These are phyloP conservation scores for Euplagia quadripunctaria DNA, from an alignment of 2,888 invertebrate genomes.

Conservation along the genomic window DNA sequence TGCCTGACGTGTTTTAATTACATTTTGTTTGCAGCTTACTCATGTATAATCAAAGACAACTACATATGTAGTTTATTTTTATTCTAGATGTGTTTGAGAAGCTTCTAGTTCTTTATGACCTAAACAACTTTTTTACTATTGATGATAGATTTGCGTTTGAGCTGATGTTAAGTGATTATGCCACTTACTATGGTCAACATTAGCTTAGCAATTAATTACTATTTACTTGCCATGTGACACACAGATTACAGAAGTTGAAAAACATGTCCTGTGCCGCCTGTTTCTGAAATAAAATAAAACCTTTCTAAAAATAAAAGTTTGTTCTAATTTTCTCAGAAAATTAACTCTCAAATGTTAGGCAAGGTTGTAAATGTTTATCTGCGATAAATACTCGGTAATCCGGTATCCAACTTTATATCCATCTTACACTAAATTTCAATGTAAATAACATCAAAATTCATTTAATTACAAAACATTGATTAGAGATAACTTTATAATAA, in stretches of 20 bases:
- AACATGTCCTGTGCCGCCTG: neutral
- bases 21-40: neutral
- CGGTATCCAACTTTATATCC: neutral
- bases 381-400: neutral
- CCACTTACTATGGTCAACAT: neutral
- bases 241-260: neutral
- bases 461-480: slow-evolving; percentile 6
- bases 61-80: no score
- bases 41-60: neutral
- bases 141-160: no score
- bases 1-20: slow-evolving; percentile 23
- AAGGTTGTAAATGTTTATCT: neutral
- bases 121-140: no score
- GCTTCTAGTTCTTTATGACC: no score
- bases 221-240: neutral
- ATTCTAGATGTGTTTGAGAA: no score
- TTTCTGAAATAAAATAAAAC: neutral
- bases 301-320: neutral
- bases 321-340: neutral
- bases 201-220: neutral
- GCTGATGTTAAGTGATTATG: neutral
- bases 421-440: slow-evolving; percentile 5
- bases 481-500: neutral
- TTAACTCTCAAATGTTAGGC: neutral
- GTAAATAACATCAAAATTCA: neutral